Evolutionary conservation across 2,113 vertebrate genomes (phyloP).

Genomic region (Cyrtonyx montezumae): DNA sequence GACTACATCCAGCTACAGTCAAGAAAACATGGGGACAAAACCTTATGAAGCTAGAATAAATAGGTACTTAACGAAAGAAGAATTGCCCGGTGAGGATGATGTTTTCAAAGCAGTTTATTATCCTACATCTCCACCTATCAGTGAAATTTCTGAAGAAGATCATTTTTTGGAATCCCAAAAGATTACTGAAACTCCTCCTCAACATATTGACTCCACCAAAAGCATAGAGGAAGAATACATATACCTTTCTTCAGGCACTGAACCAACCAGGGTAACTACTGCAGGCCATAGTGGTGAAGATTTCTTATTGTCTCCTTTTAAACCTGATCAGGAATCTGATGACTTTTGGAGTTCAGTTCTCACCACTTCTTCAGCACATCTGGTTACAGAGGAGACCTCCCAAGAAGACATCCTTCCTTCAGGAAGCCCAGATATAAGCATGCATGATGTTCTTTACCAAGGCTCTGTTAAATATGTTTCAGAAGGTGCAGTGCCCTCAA

Average conservation of each 20-base stretch:
- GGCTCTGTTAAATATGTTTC: conserved; percentile 55
- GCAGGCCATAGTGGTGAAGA: conserved; percentile 68
- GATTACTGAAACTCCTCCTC: conserved; percentile 37
- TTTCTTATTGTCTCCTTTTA: conserved; percentile 65
- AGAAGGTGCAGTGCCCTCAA: conserved; percentile 58
- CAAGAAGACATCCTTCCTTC: conserved; percentile 68
- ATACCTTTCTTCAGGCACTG: conserved; percentile 60
- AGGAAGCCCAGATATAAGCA: conserved; percentile 59
- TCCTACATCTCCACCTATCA: conserved; percentile 63
- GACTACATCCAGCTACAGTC: conserved; percentile 74
- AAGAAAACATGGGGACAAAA: conserved; percentile 50
- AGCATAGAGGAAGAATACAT: conserved; percentile 62
- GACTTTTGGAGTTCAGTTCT: conserved; percentile 71
- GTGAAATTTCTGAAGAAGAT: conserved; percentile 57
- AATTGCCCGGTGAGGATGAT: conserved; percentile 62
- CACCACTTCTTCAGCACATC: conserved; percentile 51
- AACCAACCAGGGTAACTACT: conserved; percentile 65
- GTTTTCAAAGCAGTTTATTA: conserved; percentile 66
- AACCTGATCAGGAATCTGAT: conserved; percentile 50
- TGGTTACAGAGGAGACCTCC: conserved; percentile 56
- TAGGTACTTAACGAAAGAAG: conserved; percentile 66
- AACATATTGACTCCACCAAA: conserved; percentile 44
- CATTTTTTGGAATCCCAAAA: conserved; percentile 37
- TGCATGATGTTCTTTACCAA: conserved; percentile 49
- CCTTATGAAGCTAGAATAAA: conserved; percentile 66